Base-by-base conservation (phyloP, 2,888 invertebrate species). In the Harpalus rufipes region DNA sequence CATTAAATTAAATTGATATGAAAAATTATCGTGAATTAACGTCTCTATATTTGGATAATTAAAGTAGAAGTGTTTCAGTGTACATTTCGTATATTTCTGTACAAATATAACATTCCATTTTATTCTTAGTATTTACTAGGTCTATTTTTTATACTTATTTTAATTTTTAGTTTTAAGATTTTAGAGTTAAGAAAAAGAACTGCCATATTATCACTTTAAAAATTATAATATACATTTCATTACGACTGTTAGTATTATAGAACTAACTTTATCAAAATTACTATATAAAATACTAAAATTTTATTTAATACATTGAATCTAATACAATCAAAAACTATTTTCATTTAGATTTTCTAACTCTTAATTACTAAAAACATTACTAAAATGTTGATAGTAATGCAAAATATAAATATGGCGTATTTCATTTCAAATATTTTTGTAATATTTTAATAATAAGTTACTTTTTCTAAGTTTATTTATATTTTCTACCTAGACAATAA, bases 101-200 rank as follows among this genome's bases (percentile, higher is more conserved):
- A 78, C 78, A 78, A 59, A 78, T 21, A 58, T 58, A 78, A 78
- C 78, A 78, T 78, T 78, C 78, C 78, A 78, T 59, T 25, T 76
- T 78, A 44, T n/a, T 44, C 25, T 51, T 41, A 44, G 76, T 76
- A 68, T 68, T 68, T 68, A 68, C 14, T 39, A 68, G 32, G 44
- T 76, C 14, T 76, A 18, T 44, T 51, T 51, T 44, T 78, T 78
- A 25, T 25, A 58, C 25, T n/a, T 14, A n/a, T 32, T 61, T 58
- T 59, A 14, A 44, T 41, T 44, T 80, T 80, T 41, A 63, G 41
- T 63, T 79, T 58, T 80, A 80, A 61, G 63, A 78, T 80, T 80
- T 80, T 61, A 63, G 80, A 80, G 61, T 63, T 61, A 61, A 63
- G 61, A 61, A 63, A 63, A 63, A 59, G 18, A 59, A 80, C 80